A percentile compares a stretch with the other conserved stretches of the same genome.
phyloP scores from a whole-genome alignment of 2,888 invertebrate species.

The Coleophora flavipennella region DNA sequence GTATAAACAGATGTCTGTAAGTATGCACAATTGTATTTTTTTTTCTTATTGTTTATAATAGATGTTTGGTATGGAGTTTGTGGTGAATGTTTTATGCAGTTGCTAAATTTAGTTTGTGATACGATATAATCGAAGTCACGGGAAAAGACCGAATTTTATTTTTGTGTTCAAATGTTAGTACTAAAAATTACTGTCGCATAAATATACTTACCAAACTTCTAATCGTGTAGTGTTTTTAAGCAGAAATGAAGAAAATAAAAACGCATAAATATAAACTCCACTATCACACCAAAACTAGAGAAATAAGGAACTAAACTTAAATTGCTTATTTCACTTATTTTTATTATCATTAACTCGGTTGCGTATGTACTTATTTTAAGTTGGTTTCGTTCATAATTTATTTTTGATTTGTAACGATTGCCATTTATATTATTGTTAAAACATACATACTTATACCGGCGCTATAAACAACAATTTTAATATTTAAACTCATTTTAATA shows the following conservation, averaged over 20 bases:
- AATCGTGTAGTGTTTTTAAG: slow-evolving; percentile 46
- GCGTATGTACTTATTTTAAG: slow-evolving; percentile 75
- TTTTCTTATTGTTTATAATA: slow-evolving; percentile 30
- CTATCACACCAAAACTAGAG: slow-evolving; percentile 57
- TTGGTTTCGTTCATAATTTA: slow-evolving; percentile 47
- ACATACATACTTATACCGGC: slow-evolving; percentile 59
- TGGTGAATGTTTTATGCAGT: slow-evolving; percentile 29
- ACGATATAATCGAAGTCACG: slow-evolving; percentile 38
- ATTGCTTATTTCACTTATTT: slow-evolving; percentile 41
- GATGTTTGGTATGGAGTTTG: slow-evolving; percentile 44
- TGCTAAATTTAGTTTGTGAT: too few species aligned
- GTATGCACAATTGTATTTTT: slow-evolving; percentile 67
- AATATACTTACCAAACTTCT: slow-evolving; percentile 46
- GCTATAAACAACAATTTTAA: slow-evolving; percentile 51
- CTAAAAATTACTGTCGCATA: slow-evolving; percentile 13
- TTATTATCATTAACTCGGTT: slow-evolving; percentile 56
- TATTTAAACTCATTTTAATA: slow-evolving; percentile 61
- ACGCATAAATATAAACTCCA: slow-evolving; percentile 49
- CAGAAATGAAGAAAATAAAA: slow-evolving; percentile 36
- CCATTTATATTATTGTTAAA: slow-evolving; percentile 52
- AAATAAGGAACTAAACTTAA: slow-evolving; percentile 30
- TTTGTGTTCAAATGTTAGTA: too few species aligned
- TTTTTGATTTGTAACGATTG: slow-evolving; percentile 62
- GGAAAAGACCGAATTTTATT: slow-evolving; percentile 15
- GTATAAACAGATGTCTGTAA: slow-evolving; percentile 62